phyloP scores from a whole-genome alignment of 2,888 invertebrate genomes.

The Mythimna loreyi region DNA sequence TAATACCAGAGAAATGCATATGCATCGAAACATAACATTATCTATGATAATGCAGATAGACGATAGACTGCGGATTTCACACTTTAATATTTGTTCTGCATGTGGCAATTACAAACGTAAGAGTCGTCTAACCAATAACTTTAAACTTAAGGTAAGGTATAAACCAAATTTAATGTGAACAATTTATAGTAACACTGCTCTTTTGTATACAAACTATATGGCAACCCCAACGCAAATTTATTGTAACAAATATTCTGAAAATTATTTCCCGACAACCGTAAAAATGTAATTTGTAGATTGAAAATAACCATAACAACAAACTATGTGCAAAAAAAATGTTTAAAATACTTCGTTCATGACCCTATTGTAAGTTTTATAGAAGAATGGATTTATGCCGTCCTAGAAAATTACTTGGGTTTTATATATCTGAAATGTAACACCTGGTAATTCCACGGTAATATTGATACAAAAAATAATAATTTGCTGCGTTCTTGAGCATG shows the following conservation, averaged over 20 bases:
- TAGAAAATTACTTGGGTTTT: constrained; percentile 30
- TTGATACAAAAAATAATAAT: constrained; percentile 13
- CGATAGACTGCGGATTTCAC: too few relatives aligned
- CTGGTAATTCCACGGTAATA: constrained; percentile 24
- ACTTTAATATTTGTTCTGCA: background rate
- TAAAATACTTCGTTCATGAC: constrained; percentile 4
- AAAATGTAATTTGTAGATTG: constrained; percentile 47
- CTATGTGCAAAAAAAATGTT: constrained; percentile 24
- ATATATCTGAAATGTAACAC: background rate
- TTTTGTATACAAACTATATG: background rate
- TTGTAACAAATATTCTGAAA: constrained; percentile 33
- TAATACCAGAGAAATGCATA: too few relatives aligned
- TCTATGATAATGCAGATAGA: too few relatives aligned
- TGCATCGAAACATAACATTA: too few relatives aligned
- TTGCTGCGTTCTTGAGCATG: constrained; percentile 3
- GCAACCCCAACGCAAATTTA: constrained; percentile 2
- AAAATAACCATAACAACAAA: constrained; percentile 55
- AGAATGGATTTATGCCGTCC: constrained; percentile 23
- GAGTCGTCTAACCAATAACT: background rate
- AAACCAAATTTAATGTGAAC: too few relatives aligned
- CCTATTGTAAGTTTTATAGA: constrained; percentile 28
- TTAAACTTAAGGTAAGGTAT: background rate
- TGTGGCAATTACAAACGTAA: background rate
- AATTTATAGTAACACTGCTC: background rate
- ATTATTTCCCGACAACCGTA: constrained; percentile 34